Evolutionary conservation across 2,888 invertebrate species (phyloP).

Genomic region (Synergus umbraculus): DNA sequence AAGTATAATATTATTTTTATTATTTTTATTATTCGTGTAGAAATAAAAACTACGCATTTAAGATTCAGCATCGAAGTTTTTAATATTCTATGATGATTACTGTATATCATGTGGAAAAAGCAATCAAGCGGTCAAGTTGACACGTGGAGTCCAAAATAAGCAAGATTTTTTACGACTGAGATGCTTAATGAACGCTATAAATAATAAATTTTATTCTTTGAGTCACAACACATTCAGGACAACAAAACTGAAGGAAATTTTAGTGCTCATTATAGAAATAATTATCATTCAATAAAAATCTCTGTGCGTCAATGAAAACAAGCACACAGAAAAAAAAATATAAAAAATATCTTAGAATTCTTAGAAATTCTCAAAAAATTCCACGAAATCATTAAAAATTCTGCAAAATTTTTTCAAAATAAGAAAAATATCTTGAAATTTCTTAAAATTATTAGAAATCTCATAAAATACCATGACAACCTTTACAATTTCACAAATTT

Average conservation of each 20-base stretch:
- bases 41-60: no score
- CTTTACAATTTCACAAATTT: no score
- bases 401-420: no score
- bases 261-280: neutral
- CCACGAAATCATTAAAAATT: no score
- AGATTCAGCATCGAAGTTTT: no score
- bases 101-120: neutral
- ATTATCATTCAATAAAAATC: neutral
- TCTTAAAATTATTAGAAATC: no score
- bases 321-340: neutral
- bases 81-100: neutral
- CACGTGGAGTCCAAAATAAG: conserved; percentile 3
- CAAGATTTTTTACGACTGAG: neutral
- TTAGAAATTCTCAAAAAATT: no score
- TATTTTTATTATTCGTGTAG: no score
- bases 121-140: conserved; percentile 23
- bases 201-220: conserved; percentile 12
- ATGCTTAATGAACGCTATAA: neutral
- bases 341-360: neutral
- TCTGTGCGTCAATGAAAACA: neutral
- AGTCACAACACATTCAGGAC: neutral
- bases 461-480: no score
- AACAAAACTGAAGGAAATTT: neutral
- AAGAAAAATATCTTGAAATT: no score
- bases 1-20: neutral